Conservation (phyloP, 2,797 vertebrate genomes). For the Chloroceryle inda region DNA sequence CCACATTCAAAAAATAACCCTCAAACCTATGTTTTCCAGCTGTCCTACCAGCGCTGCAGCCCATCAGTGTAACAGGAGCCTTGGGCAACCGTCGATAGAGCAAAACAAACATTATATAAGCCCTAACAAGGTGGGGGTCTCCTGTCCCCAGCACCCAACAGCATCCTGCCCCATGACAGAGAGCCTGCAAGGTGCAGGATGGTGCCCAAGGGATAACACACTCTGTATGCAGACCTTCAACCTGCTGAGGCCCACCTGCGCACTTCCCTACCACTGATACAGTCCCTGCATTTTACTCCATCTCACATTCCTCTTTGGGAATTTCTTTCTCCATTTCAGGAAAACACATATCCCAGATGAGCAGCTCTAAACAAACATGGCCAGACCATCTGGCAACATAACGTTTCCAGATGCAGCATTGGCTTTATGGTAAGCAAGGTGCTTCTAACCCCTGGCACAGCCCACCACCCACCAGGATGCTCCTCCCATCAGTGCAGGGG, state of each 20-base stretch:
- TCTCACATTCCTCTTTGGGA: neutral
- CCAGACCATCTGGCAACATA: neutral
- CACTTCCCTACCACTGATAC: fast-evolving
- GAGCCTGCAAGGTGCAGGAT: neutral
- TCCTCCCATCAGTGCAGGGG: neutral
- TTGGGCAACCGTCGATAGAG: fast-evolving
- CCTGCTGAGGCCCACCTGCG: neutral
- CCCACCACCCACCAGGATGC: neutral
- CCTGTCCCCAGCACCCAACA: neutral
- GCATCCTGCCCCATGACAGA: neutral
- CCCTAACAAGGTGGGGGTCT: neutral
- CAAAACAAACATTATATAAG: neutral
- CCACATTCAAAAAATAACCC: neutral
- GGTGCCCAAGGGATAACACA: neutral
- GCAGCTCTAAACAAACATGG: fast-evolving
- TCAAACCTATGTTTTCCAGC: fast-evolving
- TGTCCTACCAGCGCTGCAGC: neutral
- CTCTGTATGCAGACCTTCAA: neutral
- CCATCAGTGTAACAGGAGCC: fast-evolving
- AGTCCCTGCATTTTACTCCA: neutral
- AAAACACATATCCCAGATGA: neutral
- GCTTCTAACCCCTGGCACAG: neutral
- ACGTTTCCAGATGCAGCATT: neutral
- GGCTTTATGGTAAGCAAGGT: neutral
- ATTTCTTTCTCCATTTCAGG: neutral